Conservation (phyloP, 1,140 invertebrate genomes). For the Lasaia peninsularis region DNA sequence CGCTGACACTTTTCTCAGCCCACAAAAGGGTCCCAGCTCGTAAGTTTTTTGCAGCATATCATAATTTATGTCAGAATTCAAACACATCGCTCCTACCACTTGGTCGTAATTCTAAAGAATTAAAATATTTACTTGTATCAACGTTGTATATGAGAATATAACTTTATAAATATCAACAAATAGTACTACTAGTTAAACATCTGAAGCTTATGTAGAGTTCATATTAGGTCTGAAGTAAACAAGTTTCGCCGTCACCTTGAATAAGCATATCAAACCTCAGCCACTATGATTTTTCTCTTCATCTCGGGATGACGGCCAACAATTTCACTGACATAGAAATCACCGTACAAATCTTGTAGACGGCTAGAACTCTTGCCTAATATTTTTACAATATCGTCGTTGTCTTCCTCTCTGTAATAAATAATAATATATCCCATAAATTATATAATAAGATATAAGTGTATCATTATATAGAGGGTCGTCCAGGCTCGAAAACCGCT, state of each 20-base stretch:
- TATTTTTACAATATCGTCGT: constrained; percentile 83
- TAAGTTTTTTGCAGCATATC: constrained; percentile 78
- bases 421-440: neutral
- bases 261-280: constrained; percentile 43
- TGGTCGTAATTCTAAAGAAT: constrained; percentile 52
- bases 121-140: neutral
- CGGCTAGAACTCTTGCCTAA: constrained; percentile 76
- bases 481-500: no score
- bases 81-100: constrained; percentile 76
- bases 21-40: constrained; percentile 62
- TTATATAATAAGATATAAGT: no score
- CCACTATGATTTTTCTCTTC: constrained; percentile 58
- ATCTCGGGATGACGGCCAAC: constrained; percentile 72
- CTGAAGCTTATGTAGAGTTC: no score
- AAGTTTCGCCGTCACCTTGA: no score
- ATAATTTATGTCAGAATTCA: constrained; percentile 80
- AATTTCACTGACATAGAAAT: constrained; percentile 84
- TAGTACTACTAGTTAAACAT: no score
- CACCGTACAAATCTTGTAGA: constrained; percentile 80
- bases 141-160: no score
- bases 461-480: no score
- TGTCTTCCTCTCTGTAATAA: constrained; percentile 81
- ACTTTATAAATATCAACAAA: no score
- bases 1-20: constrained; percentile 42
- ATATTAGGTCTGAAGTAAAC: no score